These are phyloP conservation scores for Bombus cullumanus DNA, from an alignment of 1,140 invertebrate genomes.

Conservation along the genomic window DNA sequence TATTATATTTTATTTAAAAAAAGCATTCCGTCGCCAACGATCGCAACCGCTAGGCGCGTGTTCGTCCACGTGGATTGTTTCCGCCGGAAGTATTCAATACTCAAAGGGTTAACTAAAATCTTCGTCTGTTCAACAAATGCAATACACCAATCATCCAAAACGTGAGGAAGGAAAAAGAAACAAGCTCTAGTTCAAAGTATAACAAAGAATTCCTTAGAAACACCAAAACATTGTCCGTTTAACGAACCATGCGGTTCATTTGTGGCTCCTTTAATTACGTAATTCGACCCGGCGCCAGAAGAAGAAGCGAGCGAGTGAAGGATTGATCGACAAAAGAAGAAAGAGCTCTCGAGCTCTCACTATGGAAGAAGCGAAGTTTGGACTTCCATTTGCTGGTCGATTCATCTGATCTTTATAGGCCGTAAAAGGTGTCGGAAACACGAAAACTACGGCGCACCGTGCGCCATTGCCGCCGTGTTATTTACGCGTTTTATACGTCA, in stretches of 20 bases:
- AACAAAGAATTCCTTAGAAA: background rate
- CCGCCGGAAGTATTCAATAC: no score
- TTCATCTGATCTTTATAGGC: slow-evolving; percentile 43
- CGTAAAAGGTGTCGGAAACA: slow-evolving; percentile 36
- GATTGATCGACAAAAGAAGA: background rate
- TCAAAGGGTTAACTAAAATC: no score
- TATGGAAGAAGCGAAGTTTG: background rate
- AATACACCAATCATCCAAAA: no score
- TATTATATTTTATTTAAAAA: no score
- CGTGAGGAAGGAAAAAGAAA: background rate
- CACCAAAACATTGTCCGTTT: background rate
- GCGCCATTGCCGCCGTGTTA: slow-evolving; percentile 32
- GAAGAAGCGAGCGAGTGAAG: background rate
- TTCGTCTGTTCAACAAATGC: no score
- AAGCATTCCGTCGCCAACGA: no score
- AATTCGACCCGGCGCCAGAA: background rate
- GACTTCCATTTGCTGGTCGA: background rate
- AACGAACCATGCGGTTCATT: background rate
- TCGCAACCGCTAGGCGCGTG: no score
- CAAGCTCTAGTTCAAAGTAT: background rate
- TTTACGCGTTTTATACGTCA: slow-evolving; percentile 65
- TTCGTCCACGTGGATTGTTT: no score
- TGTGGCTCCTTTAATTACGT: slow-evolving; percentile 1
- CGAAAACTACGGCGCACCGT: slow-evolving; percentile 24
- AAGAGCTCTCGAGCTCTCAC: no score